These are phyloP conservation scores for Ectobius pallidus DNA, from an alignment of 2,888 invertebrate species.

Conservation along the genomic window DNA sequence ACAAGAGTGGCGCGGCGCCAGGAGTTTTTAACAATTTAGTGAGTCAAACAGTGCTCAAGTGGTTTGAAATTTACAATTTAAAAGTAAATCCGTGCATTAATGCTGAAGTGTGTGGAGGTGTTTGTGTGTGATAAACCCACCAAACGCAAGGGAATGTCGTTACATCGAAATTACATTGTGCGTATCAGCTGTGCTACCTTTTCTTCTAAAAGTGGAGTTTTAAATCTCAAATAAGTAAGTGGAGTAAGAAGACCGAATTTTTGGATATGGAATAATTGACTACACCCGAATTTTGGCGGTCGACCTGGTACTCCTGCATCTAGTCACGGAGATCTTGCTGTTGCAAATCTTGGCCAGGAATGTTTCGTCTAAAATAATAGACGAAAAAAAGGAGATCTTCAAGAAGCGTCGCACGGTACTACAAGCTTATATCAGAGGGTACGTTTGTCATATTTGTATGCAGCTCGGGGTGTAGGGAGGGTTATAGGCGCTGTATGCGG, in stretches of 20 bases:
- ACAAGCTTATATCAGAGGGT: slow-evolving; percentile 33
- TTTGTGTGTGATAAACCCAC: background rate
- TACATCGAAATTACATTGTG: background rate
- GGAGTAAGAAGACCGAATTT: background rate
- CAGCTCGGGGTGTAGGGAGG: slow-evolving; percentile 18
- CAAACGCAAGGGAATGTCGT: slow-evolving; percentile 9
- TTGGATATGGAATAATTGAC: slow-evolving; percentile 13
- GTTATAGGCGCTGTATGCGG: slow-evolving; percentile 26
- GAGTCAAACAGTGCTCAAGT: background rate
- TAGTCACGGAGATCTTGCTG: background rate
- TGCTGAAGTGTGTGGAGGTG: slow-evolving; percentile 21
- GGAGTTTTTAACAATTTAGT: slow-evolving; percentile 10
- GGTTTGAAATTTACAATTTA: background rate
- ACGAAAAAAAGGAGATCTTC: slow-evolving; percentile 11
- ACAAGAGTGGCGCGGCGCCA: background rate
- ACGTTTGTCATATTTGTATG: slow-evolving; percentile 33
- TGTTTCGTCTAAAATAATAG: slow-evolving; percentile 24
- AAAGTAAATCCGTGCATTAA: background rate
- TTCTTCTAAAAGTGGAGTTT: background rate
- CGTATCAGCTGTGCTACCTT: background rate
- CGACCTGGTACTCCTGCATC: background rate
- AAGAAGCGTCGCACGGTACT: slow-evolving; percentile 3
- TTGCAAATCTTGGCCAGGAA: background rate
- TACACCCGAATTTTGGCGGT: background rate
- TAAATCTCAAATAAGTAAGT: background rate